Conservation (phyloP, 2,888 invertebrate genomes). For the Pasiphila rectangulata region DNA sequence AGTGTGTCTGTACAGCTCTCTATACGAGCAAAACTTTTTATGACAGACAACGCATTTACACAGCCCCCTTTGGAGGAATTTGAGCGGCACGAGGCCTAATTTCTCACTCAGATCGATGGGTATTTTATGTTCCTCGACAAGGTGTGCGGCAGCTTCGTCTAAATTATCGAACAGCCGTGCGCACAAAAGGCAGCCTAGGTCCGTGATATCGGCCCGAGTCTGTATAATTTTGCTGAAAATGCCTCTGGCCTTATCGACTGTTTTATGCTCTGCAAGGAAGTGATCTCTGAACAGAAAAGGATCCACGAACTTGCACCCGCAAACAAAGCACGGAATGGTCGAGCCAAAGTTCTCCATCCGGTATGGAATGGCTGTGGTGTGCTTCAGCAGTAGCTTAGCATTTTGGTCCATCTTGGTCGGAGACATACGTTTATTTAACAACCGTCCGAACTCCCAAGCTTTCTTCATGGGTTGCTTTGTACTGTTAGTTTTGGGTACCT, state of each 20-base stretch:
- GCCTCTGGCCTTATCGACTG: conserved; percentile 21
- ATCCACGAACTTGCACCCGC: conserved; percentile 12
- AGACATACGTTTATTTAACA: neutral
- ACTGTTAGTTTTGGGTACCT: neutral
- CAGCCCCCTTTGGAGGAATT: conserved; percentile 5
- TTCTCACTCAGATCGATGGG: conserved; percentile 13
- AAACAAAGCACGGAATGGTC: conserved; percentile 14
- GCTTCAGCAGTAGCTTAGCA: conserved; percentile 9
- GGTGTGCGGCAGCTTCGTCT: conserved; percentile 19
- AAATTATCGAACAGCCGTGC: conserved; percentile 7
- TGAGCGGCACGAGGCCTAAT: conserved; percentile 16
- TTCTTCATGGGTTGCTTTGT: too few species aligned
- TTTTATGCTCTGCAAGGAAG: conserved; percentile 23
- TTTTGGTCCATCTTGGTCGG: conserved; percentile 1
- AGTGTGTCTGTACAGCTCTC: conserved; percentile 27
- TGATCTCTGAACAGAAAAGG: conserved; percentile 27
- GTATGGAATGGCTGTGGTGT: conserved; percentile 18
- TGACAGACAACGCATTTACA: conserved; percentile 8
- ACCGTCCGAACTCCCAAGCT: too few species aligned
- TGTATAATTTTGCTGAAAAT: conserved; percentile 9
- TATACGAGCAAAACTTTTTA: conserved; percentile 7
- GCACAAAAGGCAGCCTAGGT: conserved; percentile 26
- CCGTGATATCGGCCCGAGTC: conserved; percentile 25
- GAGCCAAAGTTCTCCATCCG: neutral
- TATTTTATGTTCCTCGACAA: conserved; percentile 15